Conservation (phyloP, 2,888 invertebrate genomes). For the Plagodis dolabraria region DNA sequence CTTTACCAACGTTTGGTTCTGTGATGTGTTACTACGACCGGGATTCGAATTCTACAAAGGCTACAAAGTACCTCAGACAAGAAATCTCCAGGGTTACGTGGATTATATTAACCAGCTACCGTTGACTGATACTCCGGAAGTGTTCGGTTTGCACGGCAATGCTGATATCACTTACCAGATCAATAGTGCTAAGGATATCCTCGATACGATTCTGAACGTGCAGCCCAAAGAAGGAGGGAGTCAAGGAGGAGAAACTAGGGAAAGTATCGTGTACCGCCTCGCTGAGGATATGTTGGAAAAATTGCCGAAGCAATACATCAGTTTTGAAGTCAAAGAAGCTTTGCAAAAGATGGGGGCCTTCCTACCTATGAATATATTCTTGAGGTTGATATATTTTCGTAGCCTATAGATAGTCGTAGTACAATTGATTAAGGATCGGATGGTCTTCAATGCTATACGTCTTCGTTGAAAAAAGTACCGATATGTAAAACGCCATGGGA, state of each 20-base stretch:
- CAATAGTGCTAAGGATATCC: constrained; percentile 96
- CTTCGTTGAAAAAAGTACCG: too few species aligned
- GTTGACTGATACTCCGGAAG: constrained; percentile 95
- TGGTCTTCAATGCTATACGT: too few species aligned
- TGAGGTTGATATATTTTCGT: constrained; percentile 75
- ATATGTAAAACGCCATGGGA: too few species aligned
- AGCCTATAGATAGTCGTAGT: too few species aligned
- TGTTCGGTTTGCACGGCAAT: constrained; percentile 97
- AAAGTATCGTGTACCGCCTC: constrained; percentile 95
- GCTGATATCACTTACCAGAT: constrained; percentile 99
- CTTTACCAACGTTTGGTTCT: constrained; percentile 98
- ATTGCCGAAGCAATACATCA: constrained; percentile 93
- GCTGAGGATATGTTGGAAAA: constrained; percentile 95
- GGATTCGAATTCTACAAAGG: constrained; percentile 97
- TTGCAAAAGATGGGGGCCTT: constrained; percentile 96
- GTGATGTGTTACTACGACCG: constrained; percentile 93
- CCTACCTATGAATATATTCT: constrained; percentile 97
- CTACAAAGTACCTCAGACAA: constrained; percentile 95
- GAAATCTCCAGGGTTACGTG: constrained; percentile 90
- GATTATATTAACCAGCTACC: constrained; percentile 95
- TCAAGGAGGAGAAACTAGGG: constrained; percentile 96
- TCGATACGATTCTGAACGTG: constrained; percentile 97
- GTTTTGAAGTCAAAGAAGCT: constrained; percentile 95
- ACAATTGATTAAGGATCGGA: too few species aligned
- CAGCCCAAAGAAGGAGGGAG: constrained; percentile 98